Conservation (phyloP, 2,888 invertebrate genomes). For the Embidobia sp. region DNA sequence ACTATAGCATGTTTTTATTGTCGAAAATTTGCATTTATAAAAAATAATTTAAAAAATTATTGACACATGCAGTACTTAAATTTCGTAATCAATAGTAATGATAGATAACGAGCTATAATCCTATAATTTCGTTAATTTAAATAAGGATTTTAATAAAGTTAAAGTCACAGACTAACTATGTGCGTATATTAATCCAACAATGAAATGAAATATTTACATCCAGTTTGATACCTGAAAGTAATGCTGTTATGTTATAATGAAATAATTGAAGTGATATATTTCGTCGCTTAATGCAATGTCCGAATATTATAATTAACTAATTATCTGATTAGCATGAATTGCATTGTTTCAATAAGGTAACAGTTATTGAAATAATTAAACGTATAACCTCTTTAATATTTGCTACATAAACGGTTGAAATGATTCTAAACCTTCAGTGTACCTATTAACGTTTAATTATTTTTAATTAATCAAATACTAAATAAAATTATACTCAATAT, state of each 20-base stretch:
- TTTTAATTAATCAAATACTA: slow-evolving; percentile 8
- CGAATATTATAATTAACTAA: slow-evolving; percentile 4
- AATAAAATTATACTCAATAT: background rate
- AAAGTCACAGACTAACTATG: too few species aligned
- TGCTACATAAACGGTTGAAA: too few species aligned
- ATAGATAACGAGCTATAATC: too few species aligned
- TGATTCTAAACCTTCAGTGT: too few species aligned
- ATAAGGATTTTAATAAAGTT: too few species aligned
- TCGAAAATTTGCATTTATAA: too few species aligned
- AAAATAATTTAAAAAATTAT: too few species aligned
- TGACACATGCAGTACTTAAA: too few species aligned
- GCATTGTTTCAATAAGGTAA: slow-evolving; percentile 1
- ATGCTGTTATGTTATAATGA: slow-evolving; percentile 13
- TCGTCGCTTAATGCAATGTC: slow-evolving; percentile 3
- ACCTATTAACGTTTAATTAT: background rate
- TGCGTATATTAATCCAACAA: slow-evolving; percentile 15
- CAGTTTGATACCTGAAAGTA: slow-evolving; percentile 3
- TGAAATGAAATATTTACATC: slow-evolving; percentile 18
- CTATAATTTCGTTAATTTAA: too few species aligned
- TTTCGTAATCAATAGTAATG: too few species aligned
- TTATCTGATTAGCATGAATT: slow-evolving; percentile 5
- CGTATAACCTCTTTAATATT: background rate
- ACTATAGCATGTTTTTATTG: too few species aligned
- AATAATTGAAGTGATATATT: slow-evolving; percentile 17
- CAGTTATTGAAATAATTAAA: slow-evolving; percentile 7